Evolutionary conservation across 2,888 invertebrate genomes (phyloP).

Genomic region (Cheilosia vulpina): DNA sequence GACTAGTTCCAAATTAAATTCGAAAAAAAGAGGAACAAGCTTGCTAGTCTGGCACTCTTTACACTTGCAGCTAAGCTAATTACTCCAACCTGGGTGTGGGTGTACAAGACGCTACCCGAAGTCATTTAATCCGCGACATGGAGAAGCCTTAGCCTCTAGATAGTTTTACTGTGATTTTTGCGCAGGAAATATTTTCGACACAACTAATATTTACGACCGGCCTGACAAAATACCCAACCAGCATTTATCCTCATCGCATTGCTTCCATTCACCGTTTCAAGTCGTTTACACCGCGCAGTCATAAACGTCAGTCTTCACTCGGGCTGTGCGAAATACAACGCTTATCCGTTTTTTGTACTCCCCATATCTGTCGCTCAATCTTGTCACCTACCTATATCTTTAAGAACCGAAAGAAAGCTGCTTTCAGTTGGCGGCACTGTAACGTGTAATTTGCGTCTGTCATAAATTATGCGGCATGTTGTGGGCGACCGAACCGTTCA

Average conservation of each 20-base stretch:
- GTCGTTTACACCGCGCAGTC: conserved; percentile 2
- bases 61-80: too few relatives aligned
- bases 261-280: not conserved
- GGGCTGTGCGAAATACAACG: conserved; percentile 27
- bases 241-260: not conserved
- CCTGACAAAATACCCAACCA: too few relatives aligned
- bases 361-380: conserved; percentile 53
- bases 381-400: conserved; percentile 48
- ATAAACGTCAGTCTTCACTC: conserved; percentile 63
- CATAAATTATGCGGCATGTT: conserved; percentile 71
- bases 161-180: too few relatives aligned
- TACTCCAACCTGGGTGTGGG: too few relatives aligned
- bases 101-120: too few relatives aligned
- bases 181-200: too few relatives aligned
- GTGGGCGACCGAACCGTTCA: conserved; percentile 74
- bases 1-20: too few relatives aligned
- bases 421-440: conserved; percentile 60
- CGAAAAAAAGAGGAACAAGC: too few relatives aligned
- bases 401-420: conserved; percentile 49
- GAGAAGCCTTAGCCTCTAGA: too few relatives aligned
- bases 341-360: conserved; percentile 33
- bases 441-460: conserved; percentile 72
- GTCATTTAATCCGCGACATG: too few relatives aligned
- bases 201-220: too few relatives aligned
- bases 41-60: too few relatives aligned